A percentile compares a stretch with the other conserved stretches of the same genome.
Evolutionary conservation across 2,888 invertebrate genomes (phyloP).

Genomic region (Aleiodes leptofemur): DNA sequence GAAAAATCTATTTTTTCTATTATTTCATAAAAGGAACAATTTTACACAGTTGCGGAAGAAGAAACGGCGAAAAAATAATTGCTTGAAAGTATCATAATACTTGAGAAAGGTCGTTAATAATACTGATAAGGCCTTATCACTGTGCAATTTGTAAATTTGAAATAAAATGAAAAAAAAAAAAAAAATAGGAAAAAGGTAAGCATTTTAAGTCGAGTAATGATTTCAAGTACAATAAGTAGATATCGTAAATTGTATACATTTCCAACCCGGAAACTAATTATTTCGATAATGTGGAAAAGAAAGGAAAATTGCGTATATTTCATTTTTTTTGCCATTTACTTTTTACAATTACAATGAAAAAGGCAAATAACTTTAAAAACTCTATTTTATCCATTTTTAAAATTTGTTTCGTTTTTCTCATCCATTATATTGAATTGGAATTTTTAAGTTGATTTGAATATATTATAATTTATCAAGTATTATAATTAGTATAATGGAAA

Average conservation of each 20-base stretch:
- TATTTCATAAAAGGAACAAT: too few relatives aligned
- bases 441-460: too few relatives aligned
- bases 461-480: too few relatives aligned
- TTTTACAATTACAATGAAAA: background rate
- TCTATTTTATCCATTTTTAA: too few relatives aligned
- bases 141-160: constrained; percentile 5
- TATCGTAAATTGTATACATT: constrained; percentile 11
- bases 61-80: background rate
- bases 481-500: too few relatives aligned
- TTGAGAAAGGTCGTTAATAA: constrained; percentile 45
- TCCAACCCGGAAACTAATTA: constrained; percentile 5
- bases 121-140: constrained; percentile 30
- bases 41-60: background rate
- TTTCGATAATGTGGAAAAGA: constrained; percentile 7
- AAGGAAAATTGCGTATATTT: background rate
- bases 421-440: too few relatives aligned
- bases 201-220: background rate
- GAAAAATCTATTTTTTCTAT: background rate
- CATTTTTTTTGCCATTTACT: background rate
- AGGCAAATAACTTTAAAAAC: too few relatives aligned
- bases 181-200: background rate
- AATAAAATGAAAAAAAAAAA: background rate
- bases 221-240: constrained; percentile 7
- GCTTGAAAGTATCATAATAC: constrained; percentile 24
- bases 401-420: too few relatives aligned